These are phyloP conservation scores for Microdon myrmicae DNA, from an alignment of 2,888 invertebrate species.

Conservation along the genomic window DNA sequence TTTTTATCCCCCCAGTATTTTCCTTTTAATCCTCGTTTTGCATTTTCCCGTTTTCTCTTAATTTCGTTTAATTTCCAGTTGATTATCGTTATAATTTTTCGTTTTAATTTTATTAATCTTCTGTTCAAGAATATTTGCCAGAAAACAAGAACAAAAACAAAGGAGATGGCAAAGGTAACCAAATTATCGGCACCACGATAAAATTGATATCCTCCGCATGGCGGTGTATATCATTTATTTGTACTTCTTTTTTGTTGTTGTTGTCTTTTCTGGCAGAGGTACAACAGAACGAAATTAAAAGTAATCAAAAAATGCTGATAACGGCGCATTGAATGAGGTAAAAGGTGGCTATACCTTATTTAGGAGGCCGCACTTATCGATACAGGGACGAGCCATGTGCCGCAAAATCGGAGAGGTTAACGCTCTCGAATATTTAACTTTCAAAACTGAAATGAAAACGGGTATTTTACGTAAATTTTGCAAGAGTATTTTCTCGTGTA, in stretches of 20 bases:
- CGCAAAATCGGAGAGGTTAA: conserved; percentile 33
- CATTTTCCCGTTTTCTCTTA: conserved; percentile 1
- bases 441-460: too few relatives aligned
- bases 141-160: conserved; percentile 19
- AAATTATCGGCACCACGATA: conserved; percentile 38
- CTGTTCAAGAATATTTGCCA: conserved; percentile 12
- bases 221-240: conserved; percentile 29
- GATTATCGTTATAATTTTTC: conserved; percentile 23
- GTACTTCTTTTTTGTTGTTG: conserved; percentile 4
- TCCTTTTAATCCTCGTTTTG: conserved; percentile 4
- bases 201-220: conserved; percentile 41
- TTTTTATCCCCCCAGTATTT: conserved; percentile 17
- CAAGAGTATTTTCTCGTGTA: too few relatives aligned
- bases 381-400: conserved; percentile 16
- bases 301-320: conserved; percentile 49
- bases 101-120: conserved; percentile 15
- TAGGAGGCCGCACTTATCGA: conserved; percentile 29
- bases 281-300: conserved; percentile 52
- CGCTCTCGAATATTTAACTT: too few relatives aligned
- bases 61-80: conserved; percentile 23
- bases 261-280: conserved; percentile 15
- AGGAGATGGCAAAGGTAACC: too few relatives aligned
- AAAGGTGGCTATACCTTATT: conserved; percentile 30
- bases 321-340: conserved; percentile 49
- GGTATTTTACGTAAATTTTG: too few relatives aligned